Conservation (phyloP, 2,113 vertebrate genomes). For the Cyrtonyx montezumae region DNA sequence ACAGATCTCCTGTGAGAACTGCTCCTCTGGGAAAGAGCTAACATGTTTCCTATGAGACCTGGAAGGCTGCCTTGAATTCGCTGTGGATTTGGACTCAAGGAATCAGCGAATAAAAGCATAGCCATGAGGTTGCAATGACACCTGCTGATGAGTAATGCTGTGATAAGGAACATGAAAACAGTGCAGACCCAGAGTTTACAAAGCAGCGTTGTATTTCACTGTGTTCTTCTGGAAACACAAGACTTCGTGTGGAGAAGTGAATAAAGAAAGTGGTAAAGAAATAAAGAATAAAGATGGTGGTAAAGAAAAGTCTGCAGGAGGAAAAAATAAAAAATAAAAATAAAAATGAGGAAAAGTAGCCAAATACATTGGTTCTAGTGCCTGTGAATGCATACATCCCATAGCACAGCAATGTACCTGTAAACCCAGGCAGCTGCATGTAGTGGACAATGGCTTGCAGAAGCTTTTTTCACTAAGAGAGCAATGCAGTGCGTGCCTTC, state of each 20-base stretch:
- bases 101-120: neutral
- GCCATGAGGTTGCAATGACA: neutral
- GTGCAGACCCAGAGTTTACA: neutral
- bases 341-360: neutral
- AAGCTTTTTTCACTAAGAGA: neutral
- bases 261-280: no score
- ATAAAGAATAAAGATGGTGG: no score
- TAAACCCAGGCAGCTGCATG: neutral
- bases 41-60: neutral
- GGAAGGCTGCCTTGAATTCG: neutral
- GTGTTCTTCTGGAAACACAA: neutral
- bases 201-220: neutral
- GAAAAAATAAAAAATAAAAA: no score
- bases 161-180: fast-evolving
- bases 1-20: neutral
- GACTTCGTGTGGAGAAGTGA: neutral
- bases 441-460: neutral
- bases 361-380: neutral
- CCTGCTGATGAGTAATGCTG: neutral
- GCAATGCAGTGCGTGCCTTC: fast-evolving
- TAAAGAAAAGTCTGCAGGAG: neutral
- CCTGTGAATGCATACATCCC: fast-evolving
- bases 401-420: neutral
- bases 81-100: neutral
- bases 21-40: neutral